Evolutionary conservation across 2,888 invertebrate species (phyloP).

Genomic region (Kuschelorhynchus macadamiae): DNA sequence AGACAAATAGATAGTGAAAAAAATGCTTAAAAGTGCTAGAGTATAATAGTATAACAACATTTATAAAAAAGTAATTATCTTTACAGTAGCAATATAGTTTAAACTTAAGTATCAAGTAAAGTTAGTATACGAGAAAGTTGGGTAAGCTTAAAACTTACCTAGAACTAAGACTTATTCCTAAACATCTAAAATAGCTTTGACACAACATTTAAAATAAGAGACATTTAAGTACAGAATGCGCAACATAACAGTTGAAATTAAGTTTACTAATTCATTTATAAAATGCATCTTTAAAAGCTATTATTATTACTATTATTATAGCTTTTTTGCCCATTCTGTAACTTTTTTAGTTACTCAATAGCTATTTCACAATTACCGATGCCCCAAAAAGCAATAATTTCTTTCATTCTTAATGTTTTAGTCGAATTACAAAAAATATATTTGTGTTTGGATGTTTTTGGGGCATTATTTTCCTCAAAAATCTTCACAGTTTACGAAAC

Average conservation of each 20-base stretch:
- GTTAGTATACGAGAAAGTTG: slow-evolving; percentile 36
- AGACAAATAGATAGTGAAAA: slow-evolving; percentile 29
- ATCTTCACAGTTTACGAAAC: too few relatives aligned
- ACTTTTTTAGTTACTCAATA: slow-evolving; percentile 5
- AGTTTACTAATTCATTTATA: slow-evolving; percentile 22
- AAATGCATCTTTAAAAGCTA: slow-evolving; percentile 34
- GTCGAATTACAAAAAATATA: too few relatives aligned
- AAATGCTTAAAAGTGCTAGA: slow-evolving; percentile 49
- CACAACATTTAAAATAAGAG: slow-evolving; percentile 43
- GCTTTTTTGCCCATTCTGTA: slow-evolving; percentile 40
- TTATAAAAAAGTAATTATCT: slow-evolving; percentile 45
- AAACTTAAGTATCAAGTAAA: slow-evolving; percentile 23
- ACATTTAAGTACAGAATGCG: slow-evolving; percentile 39
- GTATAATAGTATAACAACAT: slow-evolving; percentile 42
- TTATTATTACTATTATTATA: slow-evolving; percentile 1
- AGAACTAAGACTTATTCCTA: slow-evolving; percentile 25
- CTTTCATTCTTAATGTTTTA: too few relatives aligned
- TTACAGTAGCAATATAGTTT: slow-evolving; percentile 25
- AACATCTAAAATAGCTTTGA: slow-evolving; percentile 49
- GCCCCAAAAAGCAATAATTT: not conserved
- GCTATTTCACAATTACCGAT: not conserved
- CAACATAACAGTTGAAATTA: slow-evolving; percentile 15
- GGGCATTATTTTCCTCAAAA: too few relatives aligned
- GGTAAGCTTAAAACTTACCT: slow-evolving; percentile 18
- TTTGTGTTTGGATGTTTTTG: too few relatives aligned